phyloP scores from a whole-genome alignment of 1,140 invertebrate species.

The Habropoda laboriosa region DNA sequence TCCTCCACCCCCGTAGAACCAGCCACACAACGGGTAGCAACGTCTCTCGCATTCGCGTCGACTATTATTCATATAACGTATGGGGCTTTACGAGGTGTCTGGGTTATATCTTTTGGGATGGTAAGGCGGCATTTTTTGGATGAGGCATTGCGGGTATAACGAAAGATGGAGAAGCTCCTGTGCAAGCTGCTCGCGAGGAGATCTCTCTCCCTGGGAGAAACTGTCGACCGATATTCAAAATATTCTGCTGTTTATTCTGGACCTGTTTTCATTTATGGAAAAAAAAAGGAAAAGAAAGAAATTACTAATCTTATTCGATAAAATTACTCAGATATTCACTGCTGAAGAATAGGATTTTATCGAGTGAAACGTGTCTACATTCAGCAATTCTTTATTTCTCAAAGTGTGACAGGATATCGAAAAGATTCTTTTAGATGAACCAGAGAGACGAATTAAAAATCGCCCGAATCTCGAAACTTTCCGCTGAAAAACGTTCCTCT shows the following conservation, averaged over 20 bases:
- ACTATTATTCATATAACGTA: constrained; percentile 65
- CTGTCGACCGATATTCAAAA: neutral
- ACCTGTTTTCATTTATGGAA: neutral
- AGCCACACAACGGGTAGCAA: neutral
- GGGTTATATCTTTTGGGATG: constrained; percentile 69
- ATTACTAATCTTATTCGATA: too few species aligned
- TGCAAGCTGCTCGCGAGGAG: neutral
- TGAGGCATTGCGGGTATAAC: constrained; percentile 67
- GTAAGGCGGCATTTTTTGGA: constrained; percentile 36
- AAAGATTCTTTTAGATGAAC: too few species aligned
- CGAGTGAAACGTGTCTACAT: too few species aligned
- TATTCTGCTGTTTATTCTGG: neutral
- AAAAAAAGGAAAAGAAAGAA: too few species aligned
- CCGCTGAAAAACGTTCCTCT: too few species aligned
- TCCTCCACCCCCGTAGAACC: constrained; percentile 1
- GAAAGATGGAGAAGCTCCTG: constrained; percentile 54
- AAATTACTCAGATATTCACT: too few species aligned
- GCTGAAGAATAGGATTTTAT: too few species aligned
- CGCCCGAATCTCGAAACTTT: too few species aligned
- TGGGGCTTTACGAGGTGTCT: constrained; percentile 73
- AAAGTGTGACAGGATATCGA: too few species aligned
- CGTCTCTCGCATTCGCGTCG: constrained; percentile 25
- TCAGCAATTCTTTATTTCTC: too few species aligned
- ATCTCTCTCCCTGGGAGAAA: neutral
- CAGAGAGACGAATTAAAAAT: too few species aligned